phyloP scores from a whole-genome alignment of 2,888 invertebrate species.

The Caenorhabditis auriculariae region DNA sequence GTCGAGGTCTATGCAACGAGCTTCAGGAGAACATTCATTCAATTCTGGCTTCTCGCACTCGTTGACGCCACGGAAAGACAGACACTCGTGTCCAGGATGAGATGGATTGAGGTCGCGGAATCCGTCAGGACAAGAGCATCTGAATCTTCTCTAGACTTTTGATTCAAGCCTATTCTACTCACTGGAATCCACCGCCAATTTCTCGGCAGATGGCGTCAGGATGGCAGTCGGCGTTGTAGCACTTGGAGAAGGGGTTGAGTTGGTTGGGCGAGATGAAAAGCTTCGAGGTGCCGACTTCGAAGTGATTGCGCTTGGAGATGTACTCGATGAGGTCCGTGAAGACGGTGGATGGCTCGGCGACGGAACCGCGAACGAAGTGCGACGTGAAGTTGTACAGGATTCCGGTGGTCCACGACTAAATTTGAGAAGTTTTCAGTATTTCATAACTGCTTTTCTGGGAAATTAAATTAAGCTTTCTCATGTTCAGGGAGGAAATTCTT shows the following conservation, averaged over 20 bases:
- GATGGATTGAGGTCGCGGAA: slow-evolving; percentile 51
- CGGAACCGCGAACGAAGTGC: slow-evolving; percentile 44
- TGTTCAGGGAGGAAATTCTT: too few species aligned
- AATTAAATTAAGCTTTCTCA: too few species aligned
- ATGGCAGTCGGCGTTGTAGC: slow-evolving; percentile 50
- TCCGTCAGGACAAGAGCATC: slow-evolving; percentile 28
- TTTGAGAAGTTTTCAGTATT: not conserved
- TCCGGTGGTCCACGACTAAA: slow-evolving; percentile 48
- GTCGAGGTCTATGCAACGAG: slow-evolving; percentile 50
- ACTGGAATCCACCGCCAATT: slow-evolving; percentile 35
- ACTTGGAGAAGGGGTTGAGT: slow-evolving; percentile 50
- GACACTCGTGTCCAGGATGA: slow-evolving; percentile 45
- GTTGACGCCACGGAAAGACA: slow-evolving; percentile 45
- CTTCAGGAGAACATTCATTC: slow-evolving; percentile 54
- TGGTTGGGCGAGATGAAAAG: slow-evolving; percentile 55
- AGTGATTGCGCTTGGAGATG: slow-evolving; percentile 44
- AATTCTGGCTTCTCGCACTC: slow-evolving; percentile 49
- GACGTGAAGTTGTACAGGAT: slow-evolving; percentile 57
- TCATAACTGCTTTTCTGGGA: not conserved
- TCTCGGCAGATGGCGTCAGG: slow-evolving; percentile 45
- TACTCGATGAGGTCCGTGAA: slow-evolving; percentile 46
- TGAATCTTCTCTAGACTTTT: too few species aligned
- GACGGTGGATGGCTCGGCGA: slow-evolving; percentile 40
- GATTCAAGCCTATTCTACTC: not conserved
- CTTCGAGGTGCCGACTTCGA: slow-evolving; percentile 51